Percentiles rank a stretch among this genome's conserved stretches.
Conservation (phyloP, 2,888 invertebrate genomes). For the Xestia rhomboidea region DNA sequence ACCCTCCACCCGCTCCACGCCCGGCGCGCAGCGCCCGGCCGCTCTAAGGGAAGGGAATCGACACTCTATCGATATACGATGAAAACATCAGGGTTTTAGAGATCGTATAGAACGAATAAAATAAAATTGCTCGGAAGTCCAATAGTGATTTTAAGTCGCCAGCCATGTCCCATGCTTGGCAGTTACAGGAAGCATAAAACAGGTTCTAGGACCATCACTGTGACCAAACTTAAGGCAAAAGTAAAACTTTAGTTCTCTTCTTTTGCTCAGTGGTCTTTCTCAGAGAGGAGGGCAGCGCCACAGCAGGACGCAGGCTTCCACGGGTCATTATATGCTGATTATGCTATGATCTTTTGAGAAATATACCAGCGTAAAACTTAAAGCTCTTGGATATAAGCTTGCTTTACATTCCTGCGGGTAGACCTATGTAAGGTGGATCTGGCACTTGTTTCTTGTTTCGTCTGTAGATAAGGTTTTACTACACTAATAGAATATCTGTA, state of each 20-base stretch:
- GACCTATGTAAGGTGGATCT: neutral
- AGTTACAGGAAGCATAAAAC: neutral
- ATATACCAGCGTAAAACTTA: neutral
- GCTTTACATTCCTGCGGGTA: neutral
- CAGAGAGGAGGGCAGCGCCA: neutral
- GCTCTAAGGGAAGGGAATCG: constrained; percentile 50
- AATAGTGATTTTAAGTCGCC: neutral
- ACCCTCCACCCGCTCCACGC: constrained; percentile 74
- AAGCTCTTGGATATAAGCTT: neutral
- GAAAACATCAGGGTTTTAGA: neutral
- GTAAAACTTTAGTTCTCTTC: too few species aligned
- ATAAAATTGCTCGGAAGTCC: too few species aligned
- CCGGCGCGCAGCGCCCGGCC: constrained; percentile 50
- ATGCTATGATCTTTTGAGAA: neutral
- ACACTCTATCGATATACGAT: constrained; percentile 56
- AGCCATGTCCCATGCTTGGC: too few species aligned
- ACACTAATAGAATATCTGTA: neutral
- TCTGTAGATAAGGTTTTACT: neutral
- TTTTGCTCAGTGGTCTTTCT: neutral
- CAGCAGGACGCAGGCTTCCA: neutral
- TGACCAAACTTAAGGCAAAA: neutral
- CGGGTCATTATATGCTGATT: neutral
- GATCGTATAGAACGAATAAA: too few species aligned
- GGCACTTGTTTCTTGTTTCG: neutral
- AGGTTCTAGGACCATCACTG: neutral